Evolutionary conservation across 2,888 invertebrate species (phyloP).

Genomic region (Hirtodrosophila cameraria): DNA sequence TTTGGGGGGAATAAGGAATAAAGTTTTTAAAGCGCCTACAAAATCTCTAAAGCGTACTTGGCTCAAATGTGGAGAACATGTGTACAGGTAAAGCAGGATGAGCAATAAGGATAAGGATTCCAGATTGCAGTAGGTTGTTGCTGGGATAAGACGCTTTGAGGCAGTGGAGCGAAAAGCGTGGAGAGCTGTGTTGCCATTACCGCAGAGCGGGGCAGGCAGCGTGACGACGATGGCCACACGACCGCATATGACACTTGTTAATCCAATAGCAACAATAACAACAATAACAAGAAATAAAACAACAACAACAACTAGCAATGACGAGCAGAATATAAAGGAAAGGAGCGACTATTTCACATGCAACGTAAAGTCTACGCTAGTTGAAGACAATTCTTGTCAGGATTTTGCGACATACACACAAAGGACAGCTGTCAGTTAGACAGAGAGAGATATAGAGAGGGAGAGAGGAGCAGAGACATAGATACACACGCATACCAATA

Average conservation of each 20-base stretch:
- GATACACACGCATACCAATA: conserved; percentile 68
- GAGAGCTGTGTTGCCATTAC: conserved; percentile 56
- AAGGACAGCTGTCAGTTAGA: background rate
- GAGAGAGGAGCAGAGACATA: conserved; percentile 2
- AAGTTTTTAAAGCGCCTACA: conserved; percentile 72
- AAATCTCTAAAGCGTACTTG: conserved; percentile 80
- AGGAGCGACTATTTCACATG: conserved; percentile 34
- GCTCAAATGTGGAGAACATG: conserved; percentile 70
- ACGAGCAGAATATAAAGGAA: conserved; percentile 44
- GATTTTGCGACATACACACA: conserved; percentile 23
- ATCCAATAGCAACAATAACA: conserved; percentile 58
- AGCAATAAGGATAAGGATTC: background rate
- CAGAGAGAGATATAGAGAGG: background rate
- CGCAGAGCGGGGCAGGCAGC: conserved; percentile 21
- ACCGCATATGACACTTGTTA: conserved; percentile 79
- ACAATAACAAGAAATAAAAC: conserved; percentile 8
- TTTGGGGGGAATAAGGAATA: too few species aligned
- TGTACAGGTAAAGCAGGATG: conserved; percentile 20
- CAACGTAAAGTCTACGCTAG: conserved; percentile 55
- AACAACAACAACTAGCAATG: conserved; percentile 31
- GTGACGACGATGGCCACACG: conserved; percentile 18
- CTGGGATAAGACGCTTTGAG: conserved; percentile 21
- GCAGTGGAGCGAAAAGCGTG: conserved; percentile 53
- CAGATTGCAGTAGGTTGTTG: background rate
- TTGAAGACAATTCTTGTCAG: conserved; percentile 69